phyloP scores from a whole-genome alignment of 2,797 vertebrate species.

The Lacerta agilis region DNA sequence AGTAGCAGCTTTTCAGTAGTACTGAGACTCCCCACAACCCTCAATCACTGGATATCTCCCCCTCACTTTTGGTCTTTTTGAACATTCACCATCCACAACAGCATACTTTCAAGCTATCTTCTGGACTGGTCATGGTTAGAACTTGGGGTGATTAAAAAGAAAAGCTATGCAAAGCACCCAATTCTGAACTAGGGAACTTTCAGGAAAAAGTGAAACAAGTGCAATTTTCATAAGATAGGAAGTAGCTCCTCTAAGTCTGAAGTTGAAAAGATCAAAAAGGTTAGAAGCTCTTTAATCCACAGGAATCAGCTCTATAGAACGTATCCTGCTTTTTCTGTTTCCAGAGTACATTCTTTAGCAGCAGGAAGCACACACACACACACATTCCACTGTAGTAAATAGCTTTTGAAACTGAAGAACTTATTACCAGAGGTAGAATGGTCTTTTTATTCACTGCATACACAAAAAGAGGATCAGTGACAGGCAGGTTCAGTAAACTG shows the following conservation, averaged over 20 bases:
- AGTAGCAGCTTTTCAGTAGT: too few relatives aligned
- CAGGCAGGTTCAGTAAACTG: neutral
- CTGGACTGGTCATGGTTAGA: neutral
- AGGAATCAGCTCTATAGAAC: neutral
- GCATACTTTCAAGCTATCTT: neutral
- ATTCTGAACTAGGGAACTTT: neutral
- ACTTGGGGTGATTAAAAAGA: neutral
- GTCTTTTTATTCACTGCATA: constrained; percentile 24
- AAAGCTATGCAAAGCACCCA: neutral
- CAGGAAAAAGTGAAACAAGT: neutral
- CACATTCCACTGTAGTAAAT: neutral
- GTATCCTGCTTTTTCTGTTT: neutral
- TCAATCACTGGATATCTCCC: too few relatives aligned
- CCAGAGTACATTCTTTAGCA: neutral
- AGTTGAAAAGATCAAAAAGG: neutral
- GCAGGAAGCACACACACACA: neutral
- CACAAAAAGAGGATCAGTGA: neutral
- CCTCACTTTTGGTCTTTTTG: neutral
- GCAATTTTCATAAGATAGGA: too few relatives aligned
- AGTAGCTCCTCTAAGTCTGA: too few relatives aligned
- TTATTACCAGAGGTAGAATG: neutral
- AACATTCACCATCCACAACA: neutral
- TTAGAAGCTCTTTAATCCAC: neutral
- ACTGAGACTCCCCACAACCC: too few relatives aligned
- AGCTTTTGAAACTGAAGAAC: neutral